Conservation (phyloP, 2,888 invertebrate species). For the Xanthia icteritia region DNA sequence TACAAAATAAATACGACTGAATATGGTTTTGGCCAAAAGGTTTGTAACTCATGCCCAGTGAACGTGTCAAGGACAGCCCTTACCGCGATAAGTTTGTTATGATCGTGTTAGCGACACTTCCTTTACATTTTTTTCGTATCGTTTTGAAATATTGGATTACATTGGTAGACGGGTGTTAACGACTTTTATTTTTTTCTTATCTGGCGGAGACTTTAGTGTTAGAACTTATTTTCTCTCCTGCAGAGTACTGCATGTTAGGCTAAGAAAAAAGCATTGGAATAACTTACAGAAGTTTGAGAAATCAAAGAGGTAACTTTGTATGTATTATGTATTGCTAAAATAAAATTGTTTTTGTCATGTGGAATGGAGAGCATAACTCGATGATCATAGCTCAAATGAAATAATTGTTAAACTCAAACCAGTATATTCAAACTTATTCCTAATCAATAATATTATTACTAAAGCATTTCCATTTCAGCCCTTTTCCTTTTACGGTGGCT, state of each 20-base stretch:
- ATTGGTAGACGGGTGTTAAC: too few relatives aligned
- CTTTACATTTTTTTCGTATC: too few relatives aligned
- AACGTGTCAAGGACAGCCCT: too few relatives aligned
- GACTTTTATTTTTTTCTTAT: too few relatives aligned
- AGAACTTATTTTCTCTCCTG: neutral
- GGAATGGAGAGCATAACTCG: neutral
- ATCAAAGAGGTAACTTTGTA: neutral
- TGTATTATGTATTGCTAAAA: neutral
- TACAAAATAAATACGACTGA: too few relatives aligned
- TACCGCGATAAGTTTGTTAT: too few relatives aligned
- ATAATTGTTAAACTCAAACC: neutral
- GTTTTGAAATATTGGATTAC: too few relatives aligned
- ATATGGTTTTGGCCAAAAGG: too few relatives aligned
- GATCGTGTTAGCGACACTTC: too few relatives aligned
- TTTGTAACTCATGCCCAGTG: too few relatives aligned
- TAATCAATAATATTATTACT: conserved; percentile 17
- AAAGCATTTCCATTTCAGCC: conserved; percentile 89
- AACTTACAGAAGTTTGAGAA: neutral
- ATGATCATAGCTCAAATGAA: neutral
- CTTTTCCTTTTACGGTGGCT: conserved; percentile 94
- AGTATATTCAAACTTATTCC: conserved; percentile 1
- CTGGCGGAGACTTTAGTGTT: too few relatives aligned
- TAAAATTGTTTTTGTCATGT: neutral
- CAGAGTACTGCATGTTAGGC: neutral
- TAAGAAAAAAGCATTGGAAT: neutral